Evolutionary conservation across 1,140 invertebrate genomes (phyloP).

Genomic region (Ridgeia piscesae): DNA sequence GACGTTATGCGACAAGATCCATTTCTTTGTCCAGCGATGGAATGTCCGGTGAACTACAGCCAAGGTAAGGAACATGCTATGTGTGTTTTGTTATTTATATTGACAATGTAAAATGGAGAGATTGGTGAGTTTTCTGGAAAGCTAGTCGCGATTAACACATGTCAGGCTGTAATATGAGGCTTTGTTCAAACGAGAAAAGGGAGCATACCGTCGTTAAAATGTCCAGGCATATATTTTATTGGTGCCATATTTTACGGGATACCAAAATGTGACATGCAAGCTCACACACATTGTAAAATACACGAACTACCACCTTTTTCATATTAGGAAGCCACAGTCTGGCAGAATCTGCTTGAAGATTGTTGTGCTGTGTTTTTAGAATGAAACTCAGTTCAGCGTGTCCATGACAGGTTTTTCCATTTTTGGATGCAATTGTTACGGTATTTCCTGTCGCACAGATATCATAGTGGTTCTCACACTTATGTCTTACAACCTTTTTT

Average conservation of each 20-base stretch:
- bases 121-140: not conserved
- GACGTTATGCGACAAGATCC: not conserved
- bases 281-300: not conserved
- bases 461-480: too few relatives aligned
- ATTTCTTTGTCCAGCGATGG: not conserved
- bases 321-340: too few relatives aligned
- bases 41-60: not conserved
- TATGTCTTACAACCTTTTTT: too few relatives aligned
- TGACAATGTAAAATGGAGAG: not conserved
- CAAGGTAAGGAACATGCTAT: not conserved
- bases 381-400: too few relatives aligned
- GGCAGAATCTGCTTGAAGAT: too few relatives aligned
- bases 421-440: too few relatives aligned
- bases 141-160: not conserved
- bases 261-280: too few relatives aligned
- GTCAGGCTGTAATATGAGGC: not conserved
- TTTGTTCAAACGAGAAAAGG: not conserved
- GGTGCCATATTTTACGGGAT: too few relatives aligned
- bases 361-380: too few relatives aligned
- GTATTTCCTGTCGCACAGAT: too few relatives aligned
- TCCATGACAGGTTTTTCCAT: too few relatives aligned
- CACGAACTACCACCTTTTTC: not conserved
- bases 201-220: not conserved
- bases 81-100: not conserved
- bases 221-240: not conserved